These are phyloP conservation scores for Camponotus floridanus DNA, from an alignment of 1,140 invertebrate genomes.

Conservation along the genomic window DNA sequence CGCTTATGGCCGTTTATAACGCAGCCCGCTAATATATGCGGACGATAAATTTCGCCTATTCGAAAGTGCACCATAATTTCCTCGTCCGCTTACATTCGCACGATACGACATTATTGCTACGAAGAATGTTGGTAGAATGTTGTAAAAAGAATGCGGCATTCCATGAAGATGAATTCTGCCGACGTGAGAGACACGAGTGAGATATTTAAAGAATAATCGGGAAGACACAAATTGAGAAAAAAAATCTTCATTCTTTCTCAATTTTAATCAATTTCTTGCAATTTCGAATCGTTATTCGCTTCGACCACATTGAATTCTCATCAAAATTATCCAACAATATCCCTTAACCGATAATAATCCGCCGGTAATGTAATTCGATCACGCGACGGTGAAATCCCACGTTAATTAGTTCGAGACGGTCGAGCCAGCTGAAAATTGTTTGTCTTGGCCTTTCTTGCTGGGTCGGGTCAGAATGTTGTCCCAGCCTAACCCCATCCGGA, in stretches of 20 bases:
- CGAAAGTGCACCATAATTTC: constrained; percentile 46
- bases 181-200: neutral
- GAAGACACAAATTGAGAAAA: neutral
- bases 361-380: constrained; percentile 53
- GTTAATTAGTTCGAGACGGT: constrained; percentile 82
- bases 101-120: constrained; percentile 19
- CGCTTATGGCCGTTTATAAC: constrained; percentile 43
- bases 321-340: constrained; percentile 8
- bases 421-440: constrained; percentile 80
- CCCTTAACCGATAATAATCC: constrained; percentile 31
- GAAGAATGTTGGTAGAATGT: constrained; percentile 1
- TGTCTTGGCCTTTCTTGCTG: constrained; percentile 76
- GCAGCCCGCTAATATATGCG: constrained; percentile 36
- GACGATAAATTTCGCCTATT: constrained; percentile 45
- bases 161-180: constrained; percentile 9
- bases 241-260: no score
- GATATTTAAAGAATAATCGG: neutral
- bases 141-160: neutral
- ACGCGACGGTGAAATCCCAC: constrained; percentile 75
- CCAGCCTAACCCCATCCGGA: constrained; percentile 30
- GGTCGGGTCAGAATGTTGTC: constrained; percentile 58
- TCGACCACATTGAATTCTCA: neutral
- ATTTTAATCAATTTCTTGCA: neutral
- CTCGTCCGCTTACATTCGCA: constrained; percentile 19
- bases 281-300: neutral